Conservation (phyloP, 2,888 invertebrate genomes). For the Seira ritae region DNA sequence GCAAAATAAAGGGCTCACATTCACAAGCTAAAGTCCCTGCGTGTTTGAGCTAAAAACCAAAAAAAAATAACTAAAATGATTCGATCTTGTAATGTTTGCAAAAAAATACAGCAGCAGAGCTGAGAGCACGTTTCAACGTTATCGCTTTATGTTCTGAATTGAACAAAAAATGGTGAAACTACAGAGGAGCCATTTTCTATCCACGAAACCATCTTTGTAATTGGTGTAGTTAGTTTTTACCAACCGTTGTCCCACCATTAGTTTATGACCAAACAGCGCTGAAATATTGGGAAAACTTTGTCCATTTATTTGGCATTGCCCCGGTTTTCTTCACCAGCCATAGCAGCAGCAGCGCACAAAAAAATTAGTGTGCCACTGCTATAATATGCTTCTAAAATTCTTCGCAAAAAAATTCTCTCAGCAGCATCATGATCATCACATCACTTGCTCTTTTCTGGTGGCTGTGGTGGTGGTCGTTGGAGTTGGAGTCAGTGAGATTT, state of each 20-base stretch:
- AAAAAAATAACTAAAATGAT: too few species aligned
- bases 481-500: too few species aligned
- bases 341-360: constrained; percentile 20
- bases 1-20: too few species aligned
- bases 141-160: too few species aligned
- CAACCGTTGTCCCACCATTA: constrained; percentile 63
- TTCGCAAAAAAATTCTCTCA: neutral
- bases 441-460: too few species aligned
- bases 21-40: too few species aligned
- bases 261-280: constrained; percentile 63
- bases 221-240: constrained; percentile 65
- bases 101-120: too few species aligned
- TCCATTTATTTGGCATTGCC: constrained; percentile 72
- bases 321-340: constrained; percentile 32
- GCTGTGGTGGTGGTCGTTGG: too few species aligned
- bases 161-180: too few species aligned
- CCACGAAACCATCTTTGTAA: constrained; percentile 49
- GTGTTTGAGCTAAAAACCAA: too few species aligned
- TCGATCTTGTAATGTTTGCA: too few species aligned
- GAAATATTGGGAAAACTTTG: constrained; percentile 73
- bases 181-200: constrained; percentile 30
- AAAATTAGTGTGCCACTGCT: constrained; percentile 44
- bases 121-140: too few species aligned
- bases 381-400: constrained; percentile 13
- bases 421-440: neutral